A percentile compares a stretch with the other conserved stretches of the same genome.
These are phyloP conservation scores for Agapornis canus DNA, from an alignment of 2,797 vertebrate species.

Conservation along the genomic window DNA sequence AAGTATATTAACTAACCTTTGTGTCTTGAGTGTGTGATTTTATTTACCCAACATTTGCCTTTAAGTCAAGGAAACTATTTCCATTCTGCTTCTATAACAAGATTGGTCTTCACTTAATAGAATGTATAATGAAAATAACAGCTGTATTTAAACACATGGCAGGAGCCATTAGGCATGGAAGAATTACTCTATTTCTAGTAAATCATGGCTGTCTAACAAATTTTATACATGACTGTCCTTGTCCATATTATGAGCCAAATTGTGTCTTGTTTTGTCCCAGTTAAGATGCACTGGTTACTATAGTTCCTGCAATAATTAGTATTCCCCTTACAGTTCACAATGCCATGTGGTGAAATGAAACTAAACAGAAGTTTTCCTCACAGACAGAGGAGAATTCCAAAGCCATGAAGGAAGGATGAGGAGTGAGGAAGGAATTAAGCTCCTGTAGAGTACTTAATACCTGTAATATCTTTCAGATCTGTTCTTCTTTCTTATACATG, in stretches of 20 bases:
- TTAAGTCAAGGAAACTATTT: slow-evolving; percentile 20
- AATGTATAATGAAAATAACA: slow-evolving; percentile 32
- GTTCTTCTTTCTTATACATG: background rate
- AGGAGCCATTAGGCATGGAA: slow-evolving; percentile 22
- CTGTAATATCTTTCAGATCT: background rate
- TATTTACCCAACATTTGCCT: background rate
- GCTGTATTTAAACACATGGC: slow-evolving; percentile 38
- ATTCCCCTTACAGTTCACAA: background rate
- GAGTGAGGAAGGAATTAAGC: background rate
- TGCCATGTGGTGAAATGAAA: background rate
- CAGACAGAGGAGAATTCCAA: background rate
- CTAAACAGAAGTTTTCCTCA: background rate
- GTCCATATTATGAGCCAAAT: background rate
- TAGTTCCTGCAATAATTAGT: background rate
- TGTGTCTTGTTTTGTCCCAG: background rate
- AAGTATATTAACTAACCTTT: background rate
- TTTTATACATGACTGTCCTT: slow-evolving; percentile 23
- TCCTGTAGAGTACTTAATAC: background rate
- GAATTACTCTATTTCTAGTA: slow-evolving; percentile 13
- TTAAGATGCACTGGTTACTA: background rate
- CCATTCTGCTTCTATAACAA: background rate
- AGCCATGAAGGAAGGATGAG: background rate
- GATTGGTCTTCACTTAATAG: slow-evolving; percentile 1
- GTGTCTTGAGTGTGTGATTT: background rate
- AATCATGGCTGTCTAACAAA: slow-evolving; percentile 24